Evolutionary conservation across 1,140 invertebrate species (phyloP).

Genomic region (Drosophila lini): DNA sequence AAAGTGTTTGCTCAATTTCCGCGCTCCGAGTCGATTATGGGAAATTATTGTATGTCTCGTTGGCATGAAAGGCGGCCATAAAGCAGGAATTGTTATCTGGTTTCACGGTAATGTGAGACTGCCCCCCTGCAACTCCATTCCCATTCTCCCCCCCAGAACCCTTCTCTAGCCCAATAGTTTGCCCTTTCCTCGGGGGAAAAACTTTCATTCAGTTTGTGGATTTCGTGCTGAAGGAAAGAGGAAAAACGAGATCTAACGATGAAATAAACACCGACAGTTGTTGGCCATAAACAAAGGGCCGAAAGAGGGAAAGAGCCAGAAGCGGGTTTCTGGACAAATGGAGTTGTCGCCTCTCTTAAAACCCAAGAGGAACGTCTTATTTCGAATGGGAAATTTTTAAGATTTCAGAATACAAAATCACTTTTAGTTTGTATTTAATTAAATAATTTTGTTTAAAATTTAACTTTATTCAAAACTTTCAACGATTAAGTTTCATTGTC

Average conservation of each 20-base stretch:
- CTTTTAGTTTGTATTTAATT: too few relatives aligned
- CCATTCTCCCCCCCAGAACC: too few relatives aligned
- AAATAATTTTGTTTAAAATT: too few relatives aligned
- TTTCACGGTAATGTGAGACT: constrained; percentile 69
- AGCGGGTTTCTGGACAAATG: constrained; percentile 23
- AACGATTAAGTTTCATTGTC: too few relatives aligned
- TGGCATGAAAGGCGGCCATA: constrained; percentile 75
- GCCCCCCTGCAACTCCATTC: background rate
- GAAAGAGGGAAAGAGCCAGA: constrained; percentile 17
- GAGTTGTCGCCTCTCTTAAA: constrained; percentile 55
- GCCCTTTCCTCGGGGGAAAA: constrained; percentile 9
- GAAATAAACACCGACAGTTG: constrained; percentile 62
- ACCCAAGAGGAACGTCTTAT: too few relatives aligned
- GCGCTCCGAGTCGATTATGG: constrained; percentile 71
- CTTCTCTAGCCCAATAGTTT: constrained; percentile 3
- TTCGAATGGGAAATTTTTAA: too few relatives aligned
- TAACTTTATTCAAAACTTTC: too few relatives aligned
- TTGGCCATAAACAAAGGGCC: constrained; percentile 40
- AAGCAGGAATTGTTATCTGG: constrained; percentile 73
- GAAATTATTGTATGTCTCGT: constrained; percentile 76
- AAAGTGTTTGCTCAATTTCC: constrained; percentile 80
- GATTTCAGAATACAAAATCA: too few relatives aligned
- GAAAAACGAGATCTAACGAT: constrained; percentile 51
- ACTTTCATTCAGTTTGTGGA: constrained; percentile 10
- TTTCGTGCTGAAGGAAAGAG: constrained; percentile 30